A percentile compares a stretch with the other conserved stretches of the same genome.
phyloP scores from a whole-genome alignment of 1,140 invertebrate genomes.

The Sycophaga agraensis region DNA sequence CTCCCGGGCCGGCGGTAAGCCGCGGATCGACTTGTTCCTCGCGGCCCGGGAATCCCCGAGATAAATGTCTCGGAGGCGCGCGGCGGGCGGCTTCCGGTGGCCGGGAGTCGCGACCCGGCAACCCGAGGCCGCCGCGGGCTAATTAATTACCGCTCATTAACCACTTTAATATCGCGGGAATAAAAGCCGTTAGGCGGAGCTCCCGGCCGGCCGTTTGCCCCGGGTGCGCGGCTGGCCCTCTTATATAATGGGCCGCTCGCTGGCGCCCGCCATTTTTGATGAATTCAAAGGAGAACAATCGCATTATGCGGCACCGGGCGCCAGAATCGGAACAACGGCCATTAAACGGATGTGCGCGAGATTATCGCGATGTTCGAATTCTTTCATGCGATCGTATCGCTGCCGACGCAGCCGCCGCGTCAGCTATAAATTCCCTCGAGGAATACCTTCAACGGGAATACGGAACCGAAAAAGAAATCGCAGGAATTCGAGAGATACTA shows the following conservation, averaged over 20 bases:
- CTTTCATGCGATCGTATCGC: neutral
- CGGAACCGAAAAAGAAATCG: too few species aligned
- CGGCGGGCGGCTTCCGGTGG: slow-evolving; percentile 32
- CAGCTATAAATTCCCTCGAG: too few species aligned
- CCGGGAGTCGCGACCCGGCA: too few species aligned
- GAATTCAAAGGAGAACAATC: slow-evolving; percentile 2
- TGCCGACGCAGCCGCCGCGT: too few species aligned
- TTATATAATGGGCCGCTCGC: neutral
- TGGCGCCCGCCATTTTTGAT: neutral
- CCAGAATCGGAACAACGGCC: neutral
- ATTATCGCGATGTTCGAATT: neutral
- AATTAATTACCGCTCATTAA: slow-evolving; percentile 54
- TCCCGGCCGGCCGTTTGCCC: neutral
- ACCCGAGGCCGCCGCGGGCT: slow-evolving; percentile 30
- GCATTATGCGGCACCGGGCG: neutral
- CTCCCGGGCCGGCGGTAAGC: too few species aligned
- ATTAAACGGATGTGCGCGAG: neutral
- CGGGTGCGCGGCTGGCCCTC: neutral
- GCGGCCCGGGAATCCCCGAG: slow-evolving; percentile 49
- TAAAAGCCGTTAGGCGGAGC: slow-evolving; percentile 47
- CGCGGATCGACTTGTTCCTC: slow-evolving; percentile 49
- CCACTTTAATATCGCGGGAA: slow-evolving; percentile 51
- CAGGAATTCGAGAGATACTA: too few species aligned
- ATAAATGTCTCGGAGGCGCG: slow-evolving; percentile 39
- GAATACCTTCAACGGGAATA: too few species aligned